A percentile compares a stretch with the other conserved stretches of the same genome.
Evolutionary conservation across 1,140 invertebrate genomes (phyloP).

Genomic region (Sarcophaga peregrina): DNA sequence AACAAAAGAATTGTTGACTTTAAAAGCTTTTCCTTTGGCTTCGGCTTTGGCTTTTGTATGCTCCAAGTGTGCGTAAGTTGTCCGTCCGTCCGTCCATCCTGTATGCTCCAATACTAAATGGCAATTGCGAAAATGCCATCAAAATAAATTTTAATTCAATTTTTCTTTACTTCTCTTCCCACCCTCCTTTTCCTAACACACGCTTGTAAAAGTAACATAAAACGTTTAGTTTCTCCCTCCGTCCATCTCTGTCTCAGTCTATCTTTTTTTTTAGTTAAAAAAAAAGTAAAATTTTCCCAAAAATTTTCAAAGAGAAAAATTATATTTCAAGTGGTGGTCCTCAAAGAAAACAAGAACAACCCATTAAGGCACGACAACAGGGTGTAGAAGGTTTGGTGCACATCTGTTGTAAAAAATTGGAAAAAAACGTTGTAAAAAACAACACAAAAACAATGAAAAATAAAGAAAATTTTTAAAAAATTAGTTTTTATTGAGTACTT

Average conservation of each 20-base stretch:
- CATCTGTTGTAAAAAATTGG: not conserved
- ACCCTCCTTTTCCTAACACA: too few species aligned
- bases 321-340: not conserved
- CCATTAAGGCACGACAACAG: too few species aligned
- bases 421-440: too few species aligned
- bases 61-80: too few species aligned
- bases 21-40: slow-evolving; percentile 17
- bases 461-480: not conserved
- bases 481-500: not conserved
- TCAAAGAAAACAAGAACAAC: too few species aligned
- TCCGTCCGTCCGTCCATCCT: too few species aligned
- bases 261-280: too few species aligned
- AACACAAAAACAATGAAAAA: too few species aligned
- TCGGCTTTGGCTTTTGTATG: not conserved
- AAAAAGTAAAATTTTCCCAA: not conserved
- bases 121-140: not conserved
- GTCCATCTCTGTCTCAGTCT: too few species aligned
- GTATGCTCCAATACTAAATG: not conserved
- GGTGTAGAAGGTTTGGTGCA: not conserved
- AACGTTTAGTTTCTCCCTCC: slow-evolving; percentile 4
- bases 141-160: slow-evolving; percentile 26
- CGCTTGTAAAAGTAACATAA: not conserved
- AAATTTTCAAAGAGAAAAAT: slow-evolving; percentile 6
- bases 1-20: not conserved
- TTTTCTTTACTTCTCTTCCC: not conserved